Evolutionary conservation across 2,113 vertebrate genomes (phyloP), one percentile per base, ranked within the genome.

Genomic region (Oncorhynchus keta): DNA sequence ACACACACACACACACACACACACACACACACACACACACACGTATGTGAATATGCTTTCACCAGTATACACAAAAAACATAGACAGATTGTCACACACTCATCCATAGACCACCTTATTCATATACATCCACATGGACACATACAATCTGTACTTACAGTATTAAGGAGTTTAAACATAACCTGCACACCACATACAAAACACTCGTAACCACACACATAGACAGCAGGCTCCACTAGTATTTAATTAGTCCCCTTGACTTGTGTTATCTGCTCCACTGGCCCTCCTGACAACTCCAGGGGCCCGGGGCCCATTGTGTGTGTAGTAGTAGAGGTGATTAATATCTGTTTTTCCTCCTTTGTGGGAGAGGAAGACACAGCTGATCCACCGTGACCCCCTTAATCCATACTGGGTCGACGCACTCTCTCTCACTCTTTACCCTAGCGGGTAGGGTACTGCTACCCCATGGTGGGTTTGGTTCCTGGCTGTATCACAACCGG

Each of bases 271-370:
- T 72, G 82, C 77, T 74, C 69, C 8, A 61, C 72, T 62, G 59
- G 70, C 73, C 59, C 20, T 22, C n/a, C 59, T 8, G 59, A 16
- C n/a, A n/a, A 65, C 73, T 72, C 57, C 49, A 72, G 64, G 85
- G 76, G 83, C n/a, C 9, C 9, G 9, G 9, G 39, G 9, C 39
- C 61, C 81, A 89, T 88, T 92, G 86, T 92, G 85, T 88, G 83
- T 89, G 86, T 90, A 90, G 87, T 90, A 83, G 82, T 88, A 32
- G 88, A 88, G 86, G 88, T 94, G 91, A 93, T 94, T 93, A 91
- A 93, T 93, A 89, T 94, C 92, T 93, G 92, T 89, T 93, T 91
- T 90, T 59, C 72, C 85, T 91, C 79, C 88, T 90, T 85, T 79
- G 88, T 86, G 87, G 90, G 79, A 87, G 89, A 93, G 88, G 89